Evolutionary conservation across 1,140 invertebrate species (phyloP).

Genomic region (Contarinia nasturtii): DNA sequence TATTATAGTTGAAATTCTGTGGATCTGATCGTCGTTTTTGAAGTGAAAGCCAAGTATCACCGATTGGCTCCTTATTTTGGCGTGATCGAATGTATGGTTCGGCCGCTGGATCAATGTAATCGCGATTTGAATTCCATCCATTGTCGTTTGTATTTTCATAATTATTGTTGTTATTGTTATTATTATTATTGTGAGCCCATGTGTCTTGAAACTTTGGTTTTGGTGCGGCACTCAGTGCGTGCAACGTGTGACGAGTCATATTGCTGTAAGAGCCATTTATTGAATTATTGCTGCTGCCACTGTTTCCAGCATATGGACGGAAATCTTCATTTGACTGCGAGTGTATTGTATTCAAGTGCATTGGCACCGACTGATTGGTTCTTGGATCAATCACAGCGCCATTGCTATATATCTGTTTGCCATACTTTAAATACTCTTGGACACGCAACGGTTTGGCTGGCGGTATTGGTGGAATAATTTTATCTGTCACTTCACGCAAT

Average conservation of each 20-base stretch:
- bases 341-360: not conserved
- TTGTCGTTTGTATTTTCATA: slow-evolving; percentile 9
- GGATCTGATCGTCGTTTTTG: slow-evolving; percentile 44
- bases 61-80: not conserved
- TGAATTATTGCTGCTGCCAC: not conserved
- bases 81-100: not conserved
- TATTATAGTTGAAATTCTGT: slow-evolving; percentile 48
- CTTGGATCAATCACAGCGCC: not conserved
- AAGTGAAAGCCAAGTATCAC: slow-evolving; percentile 31
- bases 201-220: slow-evolving; percentile 41
- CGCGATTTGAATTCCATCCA: slow-evolving; percentile 11
- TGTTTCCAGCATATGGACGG: not conserved
- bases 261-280: slow-evolving; percentile 24
- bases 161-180: not conserved
- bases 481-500: not conserved
- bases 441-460: slow-evolving; percentile 20
- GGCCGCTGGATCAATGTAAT: slow-evolving; percentile 6
- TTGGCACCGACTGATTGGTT: not conserved
- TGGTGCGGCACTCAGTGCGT: slow-evolving; percentile 58
- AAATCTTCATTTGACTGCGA: slow-evolving; percentile 2
- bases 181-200: slow-evolving; percentile 14
- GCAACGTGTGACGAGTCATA: slow-evolving; percentile 55
- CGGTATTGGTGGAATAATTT: slow-evolving; percentile 10
- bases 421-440: not conserved
- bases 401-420: too few relatives aligned